Evolutionary conservation across 2,113 vertebrate species (phyloP).

Genomic region (Globicephala melas): DNA sequence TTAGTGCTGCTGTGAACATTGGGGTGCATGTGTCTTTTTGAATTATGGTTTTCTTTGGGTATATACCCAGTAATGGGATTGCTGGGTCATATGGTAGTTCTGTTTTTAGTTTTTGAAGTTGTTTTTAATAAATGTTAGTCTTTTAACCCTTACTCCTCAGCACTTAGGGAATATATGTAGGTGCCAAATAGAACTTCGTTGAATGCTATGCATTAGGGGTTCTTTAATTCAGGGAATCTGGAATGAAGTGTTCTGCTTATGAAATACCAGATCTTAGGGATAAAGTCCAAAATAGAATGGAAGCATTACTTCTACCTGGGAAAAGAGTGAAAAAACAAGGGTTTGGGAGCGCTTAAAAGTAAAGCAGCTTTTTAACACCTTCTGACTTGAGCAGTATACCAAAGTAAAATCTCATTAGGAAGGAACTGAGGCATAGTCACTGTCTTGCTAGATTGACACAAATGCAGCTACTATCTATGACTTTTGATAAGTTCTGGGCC

Average conservation of each 20-base stretch:
- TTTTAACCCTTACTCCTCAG: not conserved
- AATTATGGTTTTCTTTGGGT: no score
- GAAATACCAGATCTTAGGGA: not conserved
- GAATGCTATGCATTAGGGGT: not conserved
- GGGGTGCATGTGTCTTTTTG: no score
- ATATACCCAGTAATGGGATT: no score
- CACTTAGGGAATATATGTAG: not conserved
- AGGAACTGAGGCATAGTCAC: not conserved
- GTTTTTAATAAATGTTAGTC: not conserved
- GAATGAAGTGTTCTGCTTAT: not conserved
- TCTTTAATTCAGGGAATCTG: not conserved
- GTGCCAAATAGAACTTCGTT: not conserved
- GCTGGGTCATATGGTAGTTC: no score
- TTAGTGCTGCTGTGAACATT: no score
- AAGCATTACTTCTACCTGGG: not conserved
- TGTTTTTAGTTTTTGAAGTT: not conserved
- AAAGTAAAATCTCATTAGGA: not conserved
- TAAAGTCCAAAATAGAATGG: not conserved
- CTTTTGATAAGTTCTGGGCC: not conserved
- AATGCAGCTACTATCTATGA: not conserved
- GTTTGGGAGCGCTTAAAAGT: not conserved
- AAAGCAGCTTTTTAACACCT: constrained; percentile 3
- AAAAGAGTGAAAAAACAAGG: not conserved
- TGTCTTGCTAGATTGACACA: not conserved
- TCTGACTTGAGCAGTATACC: not conserved